Base-by-base conservation (phyloP, 1,140 invertebrate species). In the Arion vulgaris region DNA sequence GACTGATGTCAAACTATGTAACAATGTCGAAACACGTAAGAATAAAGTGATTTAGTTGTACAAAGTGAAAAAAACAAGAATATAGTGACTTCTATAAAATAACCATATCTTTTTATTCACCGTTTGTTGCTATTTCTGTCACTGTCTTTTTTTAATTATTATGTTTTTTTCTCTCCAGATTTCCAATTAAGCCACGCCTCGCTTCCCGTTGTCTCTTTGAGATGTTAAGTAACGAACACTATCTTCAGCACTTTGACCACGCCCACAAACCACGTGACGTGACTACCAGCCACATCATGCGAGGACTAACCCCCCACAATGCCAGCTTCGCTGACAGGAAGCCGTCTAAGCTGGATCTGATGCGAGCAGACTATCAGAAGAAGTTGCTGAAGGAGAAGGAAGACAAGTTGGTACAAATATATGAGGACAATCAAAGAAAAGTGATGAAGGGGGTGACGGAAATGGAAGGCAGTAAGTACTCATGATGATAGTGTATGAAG, bases 351-450 rank as follows among this genome's bases (percentile, higher is more conserved):
- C 85, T 92, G 23, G 84, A 90, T 76, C 87, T 87, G 82, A 86
- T 92, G 80, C 91, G 92, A 83, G 87, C 87, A 9, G 86, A 92
- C 71, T 91, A 91, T 71, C 90, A 92, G 51, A 88, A 89, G 45
- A 89, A 88, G 83, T 81, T 93, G 36, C 74, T 92, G 86, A 86
- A 90, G 83, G 90, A 93, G 80, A 93, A 93, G 82, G 92, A 91
- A 80, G 86, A 90, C 36, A 90, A 89, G 82, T 81, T 91, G 53
- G 78, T 91, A 0, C 83, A 86, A 62, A 87, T 92, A 85, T 91
- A 90, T 72, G 89, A 92, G 81, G 90, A 91, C 11, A 89, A 90
- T 84, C 88, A 92, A 85, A 82, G 88, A 83, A 88, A 87, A 78
- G 89, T 90, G 69, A 68, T 91, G 62, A 84, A 87, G 36, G 86